Base-by-base conservation (phyloP, 92 coral and sea anemone species). In the Phenganax subtilis region DNA sequence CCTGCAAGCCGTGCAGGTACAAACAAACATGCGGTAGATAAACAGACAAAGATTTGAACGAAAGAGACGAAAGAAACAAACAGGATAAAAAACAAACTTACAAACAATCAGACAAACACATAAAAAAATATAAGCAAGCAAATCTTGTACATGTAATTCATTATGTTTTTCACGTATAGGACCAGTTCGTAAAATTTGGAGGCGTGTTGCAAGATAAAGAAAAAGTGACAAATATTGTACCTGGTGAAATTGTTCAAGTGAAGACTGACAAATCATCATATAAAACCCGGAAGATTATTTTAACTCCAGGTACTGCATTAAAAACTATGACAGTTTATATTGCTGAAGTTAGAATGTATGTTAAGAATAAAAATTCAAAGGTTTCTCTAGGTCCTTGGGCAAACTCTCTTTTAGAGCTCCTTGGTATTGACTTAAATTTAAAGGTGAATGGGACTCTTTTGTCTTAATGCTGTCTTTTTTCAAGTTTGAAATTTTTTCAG, bases 161-260 rank as follows among this genome's bases (percentile, higher is more conserved):
- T 0, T 17, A 44, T 15, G 7, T 72, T 10, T 10, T 53, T 12
- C 14, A 61, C 9, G 27, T 63, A 53, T 75, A 94, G 98, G 88
- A 89, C 20, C 98, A 94, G 84, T 94, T 94, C 89, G 91, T 87
- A 37, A 82, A 86, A 57, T 87, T 87, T 88, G 98, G 98, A 69
- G 98, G 98, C 12, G 84, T 80, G 10, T 89, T 94, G 55, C 80
- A 65, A 64, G 97, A 94, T 81, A 86, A 93, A 37, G 98, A 94
- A 75, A 91, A 86, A 76, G 98, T 94, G 65, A 2, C 82, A 53
- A 85, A 92, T 27, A 90, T 94, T 59, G 80, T 86, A 44, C 97
- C 98, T 56, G 98, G 98, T 16, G 54, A 75, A 66, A 37, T 87
- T 56, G 84, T 91, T 16, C 80, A 44, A 28, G 82, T 94, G 53